Conservation (phyloP, 2,888 invertebrate genomes). For the Folsomia candida region DNA sequence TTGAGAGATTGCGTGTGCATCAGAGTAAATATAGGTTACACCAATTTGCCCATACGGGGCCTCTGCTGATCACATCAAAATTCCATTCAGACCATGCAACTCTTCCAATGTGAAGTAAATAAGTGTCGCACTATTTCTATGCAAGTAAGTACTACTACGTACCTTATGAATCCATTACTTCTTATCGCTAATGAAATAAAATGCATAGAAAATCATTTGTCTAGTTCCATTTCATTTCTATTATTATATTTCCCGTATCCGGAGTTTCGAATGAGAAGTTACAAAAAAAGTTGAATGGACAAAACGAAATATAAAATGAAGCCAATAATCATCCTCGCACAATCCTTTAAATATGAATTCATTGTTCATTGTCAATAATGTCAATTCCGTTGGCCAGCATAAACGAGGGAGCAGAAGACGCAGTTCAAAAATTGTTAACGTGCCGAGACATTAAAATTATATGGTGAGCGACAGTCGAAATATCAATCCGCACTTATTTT, state of each 20-base stretch:
- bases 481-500: neutral
- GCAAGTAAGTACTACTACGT: too few relatives aligned
- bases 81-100: neutral
- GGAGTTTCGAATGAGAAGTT: neutral
- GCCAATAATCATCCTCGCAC: neutral
- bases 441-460: neutral
- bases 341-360: neutral
- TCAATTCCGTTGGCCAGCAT: neutral
- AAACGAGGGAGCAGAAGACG: too few relatives aligned
- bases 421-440: too few relatives aligned
- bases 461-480: neutral
- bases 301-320: neutral
- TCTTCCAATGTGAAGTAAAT: neutral
- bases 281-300: neutral
- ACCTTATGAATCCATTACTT: too few relatives aligned
- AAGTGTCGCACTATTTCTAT: neutral
- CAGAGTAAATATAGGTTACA: slow-evolving; percentile 50
- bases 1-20: slow-evolving; percentile 48
- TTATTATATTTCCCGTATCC: neutral
- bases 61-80: slow-evolving; percentile 8
- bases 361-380: slow-evolving; percentile 3
- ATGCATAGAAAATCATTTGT: neutral
- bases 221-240: neutral
- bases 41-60: slow-evolving; percentile 36
- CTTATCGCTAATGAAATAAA: slow-evolving; percentile 1